These are phyloP conservation scores for Aspiorhynchus laticeps DNA, from an alignment of 2,113 vertebrate species.

Conservation along the genomic window DNA sequence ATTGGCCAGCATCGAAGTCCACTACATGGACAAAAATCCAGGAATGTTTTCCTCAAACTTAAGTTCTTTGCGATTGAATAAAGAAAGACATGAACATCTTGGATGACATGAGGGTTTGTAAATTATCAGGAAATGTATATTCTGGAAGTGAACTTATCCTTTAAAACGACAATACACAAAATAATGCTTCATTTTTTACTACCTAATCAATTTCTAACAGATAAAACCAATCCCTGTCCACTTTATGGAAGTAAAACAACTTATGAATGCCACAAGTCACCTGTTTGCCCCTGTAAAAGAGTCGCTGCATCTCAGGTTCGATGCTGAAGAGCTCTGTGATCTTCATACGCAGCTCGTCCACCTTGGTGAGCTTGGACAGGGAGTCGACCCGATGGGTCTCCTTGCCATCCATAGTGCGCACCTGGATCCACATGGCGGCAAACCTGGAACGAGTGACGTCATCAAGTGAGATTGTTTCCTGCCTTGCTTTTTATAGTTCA, in stretches of 20 bases:
- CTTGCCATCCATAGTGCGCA: constrained; percentile 96
- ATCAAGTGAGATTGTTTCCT: neutral
- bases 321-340: constrained; percentile 87
- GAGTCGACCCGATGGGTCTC: constrained; percentile 88
- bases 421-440: constrained; percentile 96
- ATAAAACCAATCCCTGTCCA: too few species aligned
- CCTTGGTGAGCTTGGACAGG: constrained; percentile 93
- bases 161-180: too few species aligned
- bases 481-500: neutral
- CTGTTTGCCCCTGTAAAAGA: constrained; percentile 97
- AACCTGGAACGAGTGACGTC: constrained; percentile 55
- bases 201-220: too few species aligned
- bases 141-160: too few species aligned
- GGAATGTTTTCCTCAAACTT: too few species aligned
- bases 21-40: too few species aligned
- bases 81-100: too few species aligned
- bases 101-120: too few species aligned
- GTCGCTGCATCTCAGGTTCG: constrained; percentile 85
- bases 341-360: constrained; percentile 86
- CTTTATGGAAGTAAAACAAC: neutral
- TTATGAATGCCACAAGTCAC: constrained; percentile 61
- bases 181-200: too few species aligned
- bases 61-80: too few species aligned
- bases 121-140: too few species aligned
- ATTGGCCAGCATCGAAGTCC: too few species aligned